A percentile compares a stretch with the other conserved stretches of the same genome.
Evolutionary conservation across 2,113 vertebrate genomes (phyloP).

Genomic region (Poecile atricapillus): DNA sequence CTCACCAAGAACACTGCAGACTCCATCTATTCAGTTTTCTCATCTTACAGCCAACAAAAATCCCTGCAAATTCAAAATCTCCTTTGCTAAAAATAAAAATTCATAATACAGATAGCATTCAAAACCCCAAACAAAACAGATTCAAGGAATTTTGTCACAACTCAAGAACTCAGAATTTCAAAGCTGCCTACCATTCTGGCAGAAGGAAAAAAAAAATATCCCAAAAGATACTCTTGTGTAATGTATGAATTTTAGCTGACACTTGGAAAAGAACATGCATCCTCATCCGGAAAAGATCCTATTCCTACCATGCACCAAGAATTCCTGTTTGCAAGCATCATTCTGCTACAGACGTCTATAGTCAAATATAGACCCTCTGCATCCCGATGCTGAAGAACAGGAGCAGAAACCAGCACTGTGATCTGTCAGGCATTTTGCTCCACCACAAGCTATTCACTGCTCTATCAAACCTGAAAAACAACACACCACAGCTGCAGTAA

Average conservation of each 20-base stretch:
- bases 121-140: constrained; percentile 16
- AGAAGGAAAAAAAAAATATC: neutral
- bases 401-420: constrained; percentile 39
- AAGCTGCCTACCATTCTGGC: constrained; percentile 27
- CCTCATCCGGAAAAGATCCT: neutral
- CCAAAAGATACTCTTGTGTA: constrained; percentile 42
- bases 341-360: neutral
- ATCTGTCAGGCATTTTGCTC: constrained; percentile 41
- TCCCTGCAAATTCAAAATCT: constrained; percentile 26
- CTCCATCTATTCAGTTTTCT: constrained; percentile 54
- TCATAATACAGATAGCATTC: neutral
- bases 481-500: constrained; percentile 9
- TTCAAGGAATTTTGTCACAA: neutral
- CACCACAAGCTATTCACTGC: constrained; percentile 40
- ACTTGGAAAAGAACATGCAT: constrained; percentile 35
- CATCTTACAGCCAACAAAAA: constrained; percentile 20
- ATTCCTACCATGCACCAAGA: constrained; percentile 8
- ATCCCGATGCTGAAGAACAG: neutral
- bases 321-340: constrained; percentile 36
- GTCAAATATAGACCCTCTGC: constrained; percentile 49
- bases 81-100: neutral
- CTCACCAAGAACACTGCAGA: constrained; percentile 22
- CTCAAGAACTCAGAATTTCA: constrained; percentile 2
- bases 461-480: constrained; percentile 11
- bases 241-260: constrained; percentile 60